Evolutionary conservation across 2,888 invertebrate species (phyloP).

Genomic region (Microctonus hyperodae): DNA sequence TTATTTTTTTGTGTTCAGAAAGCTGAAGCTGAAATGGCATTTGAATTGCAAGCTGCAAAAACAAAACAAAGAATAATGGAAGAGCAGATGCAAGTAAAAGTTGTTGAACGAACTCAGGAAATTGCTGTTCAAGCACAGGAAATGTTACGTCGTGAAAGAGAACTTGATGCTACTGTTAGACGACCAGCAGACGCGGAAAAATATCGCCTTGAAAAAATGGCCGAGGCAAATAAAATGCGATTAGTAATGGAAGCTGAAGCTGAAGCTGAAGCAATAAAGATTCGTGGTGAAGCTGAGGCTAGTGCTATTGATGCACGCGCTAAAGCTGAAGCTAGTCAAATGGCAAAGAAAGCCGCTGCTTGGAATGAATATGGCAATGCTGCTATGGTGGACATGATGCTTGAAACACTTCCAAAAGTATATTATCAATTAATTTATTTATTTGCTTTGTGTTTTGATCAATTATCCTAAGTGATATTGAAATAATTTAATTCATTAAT

Average conservation of each 20-base stretch:
- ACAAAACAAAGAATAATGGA: constrained; percentile 95
- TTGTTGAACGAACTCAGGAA: constrained; percentile 91
- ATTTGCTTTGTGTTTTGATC: no score
- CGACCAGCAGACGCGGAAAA: constrained; percentile 98
- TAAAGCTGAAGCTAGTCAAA: constrained; percentile 95
- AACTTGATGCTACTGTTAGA: constrained; percentile 90
- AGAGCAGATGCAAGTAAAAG: constrained; percentile 96
- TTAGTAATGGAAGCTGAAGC: constrained; percentile 96
- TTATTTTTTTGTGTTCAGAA: constrained; percentile 62
- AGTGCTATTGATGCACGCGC: constrained; percentile 94
- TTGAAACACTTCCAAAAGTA: constrained; percentile 94
- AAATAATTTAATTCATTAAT: background rate
- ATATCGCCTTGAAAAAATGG: constrained; percentile 85
- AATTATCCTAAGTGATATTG: background rate
- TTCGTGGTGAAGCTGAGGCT: constrained; percentile 90
- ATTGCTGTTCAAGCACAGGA: constrained; percentile 97
- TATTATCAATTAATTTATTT: background rate
- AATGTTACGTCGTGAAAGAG: constrained; percentile 88
- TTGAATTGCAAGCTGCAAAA: constrained; percentile 92
- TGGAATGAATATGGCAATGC: constrained; percentile 96
- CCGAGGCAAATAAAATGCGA: constrained; percentile 89
- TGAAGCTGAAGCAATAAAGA: constrained; percentile 86
- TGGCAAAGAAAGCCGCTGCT: constrained; percentile 96
- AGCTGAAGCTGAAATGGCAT: constrained; percentile 94
- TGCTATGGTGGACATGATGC: constrained; percentile 95